A percentile compares a stretch with the other conserved stretches of the same genome.
These are phyloP conservation scores for Anguilla obscura DNA, from an alignment of 2,797 vertebrate genomes.

Conservation along the genomic window DNA sequence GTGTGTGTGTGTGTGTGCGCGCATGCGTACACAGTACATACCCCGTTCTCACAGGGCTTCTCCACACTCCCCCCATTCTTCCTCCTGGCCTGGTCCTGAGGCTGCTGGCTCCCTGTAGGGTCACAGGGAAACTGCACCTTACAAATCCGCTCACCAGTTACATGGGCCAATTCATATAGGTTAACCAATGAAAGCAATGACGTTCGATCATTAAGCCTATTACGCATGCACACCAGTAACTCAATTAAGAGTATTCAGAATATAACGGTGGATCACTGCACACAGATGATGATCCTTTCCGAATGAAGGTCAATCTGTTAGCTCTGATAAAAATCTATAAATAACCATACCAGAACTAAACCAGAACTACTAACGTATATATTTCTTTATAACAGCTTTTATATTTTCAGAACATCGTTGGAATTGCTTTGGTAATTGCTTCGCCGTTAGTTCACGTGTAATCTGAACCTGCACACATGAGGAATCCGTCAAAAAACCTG, in stretches of 20 bases:
- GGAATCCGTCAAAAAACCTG: not conserved
- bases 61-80: conserved; percentile 70
- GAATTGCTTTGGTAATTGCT: not conserved
- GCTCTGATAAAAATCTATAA: too few species aligned
- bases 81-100: conserved; percentile 72
- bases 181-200: not conserved
- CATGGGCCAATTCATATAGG: not conserved
- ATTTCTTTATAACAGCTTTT: not conserved
- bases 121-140: not conserved
- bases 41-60: conserved; percentile 77
- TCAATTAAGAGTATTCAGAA: not conserved
- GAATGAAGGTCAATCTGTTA: not conserved
- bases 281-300: not conserved
- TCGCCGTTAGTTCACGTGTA: not conserved
- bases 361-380: too few species aligned
- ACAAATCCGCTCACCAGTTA: not conserved
- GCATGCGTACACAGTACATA: conserved; percentile 49
- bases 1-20: conserved; percentile 9
- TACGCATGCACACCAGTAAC: not conserved
- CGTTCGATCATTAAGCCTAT: not conserved
- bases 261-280: not conserved
- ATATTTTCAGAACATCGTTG: not conserved
- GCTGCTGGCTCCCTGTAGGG: conserved; percentile 75
- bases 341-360: too few species aligned
- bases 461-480: not conserved